phyloP scores from a whole-genome alignment of 2,888 invertebrate genomes.

The Parelbella ahira region DNA sequence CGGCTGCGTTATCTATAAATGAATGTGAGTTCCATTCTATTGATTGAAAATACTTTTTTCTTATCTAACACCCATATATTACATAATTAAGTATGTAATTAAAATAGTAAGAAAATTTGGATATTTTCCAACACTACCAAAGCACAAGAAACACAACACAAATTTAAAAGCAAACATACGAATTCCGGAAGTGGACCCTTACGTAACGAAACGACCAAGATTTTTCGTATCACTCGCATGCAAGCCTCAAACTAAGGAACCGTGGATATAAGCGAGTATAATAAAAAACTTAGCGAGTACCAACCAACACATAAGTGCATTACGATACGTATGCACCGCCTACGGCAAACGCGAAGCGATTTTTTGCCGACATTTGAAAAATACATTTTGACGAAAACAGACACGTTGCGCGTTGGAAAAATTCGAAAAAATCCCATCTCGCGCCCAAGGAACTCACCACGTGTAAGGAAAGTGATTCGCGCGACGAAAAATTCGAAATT shows the following conservation, averaged over 20 bases:
- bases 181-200: slow-evolving; percentile 26
- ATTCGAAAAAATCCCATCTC: no score
- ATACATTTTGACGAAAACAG: slow-evolving; percentile 77
- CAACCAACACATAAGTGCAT: slow-evolving; percentile 77
- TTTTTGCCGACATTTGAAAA: slow-evolving; percentile 78
- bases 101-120: no score
- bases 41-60: no score
- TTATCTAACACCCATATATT: no score
- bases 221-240: slow-evolving; percentile 36
- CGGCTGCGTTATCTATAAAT: no score
- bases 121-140: no score
- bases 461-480: no score
- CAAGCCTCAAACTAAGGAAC: slow-evolving; percentile 67
- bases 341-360: slow-evolving; percentile 66
- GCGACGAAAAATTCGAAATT: not conserved
- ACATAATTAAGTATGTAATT: no score
- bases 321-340: slow-evolving; percentile 71
- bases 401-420: slow-evolving; percentile 38
- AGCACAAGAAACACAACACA: no score
- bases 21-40: no score
- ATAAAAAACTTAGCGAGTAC: slow-evolving; percentile 77
- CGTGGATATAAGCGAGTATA: slow-evolving; percentile 71
- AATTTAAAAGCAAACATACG: slow-evolving; percentile 8
- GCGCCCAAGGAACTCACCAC: no score
- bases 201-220: slow-evolving; percentile 63